A percentile compares a stretch with the other conserved stretches of the same genome.
phyloP scores from a whole-genome alignment of 2,888 invertebrate genomes.

The Himalopsyche anomala region DNA sequence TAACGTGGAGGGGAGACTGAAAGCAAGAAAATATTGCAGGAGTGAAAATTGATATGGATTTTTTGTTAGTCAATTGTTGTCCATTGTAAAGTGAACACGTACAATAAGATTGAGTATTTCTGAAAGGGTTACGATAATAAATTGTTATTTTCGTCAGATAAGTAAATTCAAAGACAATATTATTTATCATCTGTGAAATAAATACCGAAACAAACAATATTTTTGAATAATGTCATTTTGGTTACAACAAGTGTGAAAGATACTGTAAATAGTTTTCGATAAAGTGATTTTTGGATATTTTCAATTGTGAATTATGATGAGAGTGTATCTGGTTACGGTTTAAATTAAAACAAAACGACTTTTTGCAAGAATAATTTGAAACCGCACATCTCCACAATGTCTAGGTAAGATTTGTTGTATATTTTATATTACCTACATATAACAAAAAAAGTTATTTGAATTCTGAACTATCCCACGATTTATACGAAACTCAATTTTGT shows the following conservation, averaged over 20 bases:
- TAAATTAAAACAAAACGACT: background rate
- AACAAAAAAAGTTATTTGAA: background rate
- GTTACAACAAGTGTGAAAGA: background rate
- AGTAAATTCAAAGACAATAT: background rate
- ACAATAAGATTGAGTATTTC: background rate
- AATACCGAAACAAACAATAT: background rate
- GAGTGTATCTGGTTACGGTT: background rate
- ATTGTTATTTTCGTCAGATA: background rate
- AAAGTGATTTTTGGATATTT: constrained; percentile 27
- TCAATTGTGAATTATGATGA: background rate
- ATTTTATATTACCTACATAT: background rate
- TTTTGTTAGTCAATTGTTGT: constrained; percentile 76
- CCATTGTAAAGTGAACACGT: constrained; percentile 67
- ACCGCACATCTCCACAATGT: background rate
- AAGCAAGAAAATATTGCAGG: constrained; percentile 63
- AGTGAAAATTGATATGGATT: constrained; percentile 78
- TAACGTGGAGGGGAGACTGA: constrained; percentile 51
- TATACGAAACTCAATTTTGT: no score
- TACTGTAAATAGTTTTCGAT: background rate
- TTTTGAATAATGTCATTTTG: background rate
- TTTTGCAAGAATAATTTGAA: background rate
- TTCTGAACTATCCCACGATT: no score
- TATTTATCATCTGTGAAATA: background rate
- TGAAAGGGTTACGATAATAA: background rate
- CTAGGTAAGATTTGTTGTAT: background rate